Conservation (phyloP, 2,113 vertebrate species). For the Pleuronectes platessa region DNA sequence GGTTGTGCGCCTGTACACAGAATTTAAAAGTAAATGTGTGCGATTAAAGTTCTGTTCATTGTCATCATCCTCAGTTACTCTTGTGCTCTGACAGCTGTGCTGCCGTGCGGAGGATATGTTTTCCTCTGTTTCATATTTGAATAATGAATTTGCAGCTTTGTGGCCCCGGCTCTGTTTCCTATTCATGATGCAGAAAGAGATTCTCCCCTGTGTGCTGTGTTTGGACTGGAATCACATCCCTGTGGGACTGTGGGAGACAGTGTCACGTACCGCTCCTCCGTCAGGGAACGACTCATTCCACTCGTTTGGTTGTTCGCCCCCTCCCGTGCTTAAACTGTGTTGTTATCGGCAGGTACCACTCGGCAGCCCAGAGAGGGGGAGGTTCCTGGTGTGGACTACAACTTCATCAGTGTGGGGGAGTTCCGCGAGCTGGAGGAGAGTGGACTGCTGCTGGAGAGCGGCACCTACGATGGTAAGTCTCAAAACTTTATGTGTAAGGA, state of each 20-base stretch:
- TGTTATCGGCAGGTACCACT: constrained; percentile 89
- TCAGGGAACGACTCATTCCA: constrained; percentile 6
- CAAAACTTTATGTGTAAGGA: no score
- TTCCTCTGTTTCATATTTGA: constrained; percentile 46
- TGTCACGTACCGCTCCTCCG: neutral
- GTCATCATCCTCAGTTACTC: constrained; percentile 26
- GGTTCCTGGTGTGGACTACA: constrained; percentile 98
- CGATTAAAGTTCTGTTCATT: constrained; percentile 51
- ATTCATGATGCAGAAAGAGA: constrained; percentile 68
- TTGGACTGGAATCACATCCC: constrained; percentile 52
- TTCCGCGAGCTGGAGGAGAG: constrained; percentile 96
- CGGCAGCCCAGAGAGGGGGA: constrained; percentile 96
- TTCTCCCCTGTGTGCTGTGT: constrained; percentile 42
- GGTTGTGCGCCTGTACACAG: neutral
- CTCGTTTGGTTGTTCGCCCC: constrained; percentile 3
- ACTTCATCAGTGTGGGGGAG: constrained; percentile 97
- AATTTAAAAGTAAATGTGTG: constrained; percentile 12
- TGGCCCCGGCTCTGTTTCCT: constrained; percentile 54
- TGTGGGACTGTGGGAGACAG: constrained; percentile 31
- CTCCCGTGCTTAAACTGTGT: constrained; percentile 42
- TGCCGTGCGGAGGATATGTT: constrained; percentile 21
- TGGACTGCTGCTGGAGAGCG: constrained; percentile 95
- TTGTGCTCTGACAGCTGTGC: constrained; percentile 4
- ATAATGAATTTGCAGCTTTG: constrained; percentile 52
- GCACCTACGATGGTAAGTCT: constrained; percentile 94